Evolutionary conservation across 2,888 invertebrate genomes (phyloP).

Genomic region (Acrobasis repandana): DNA sequence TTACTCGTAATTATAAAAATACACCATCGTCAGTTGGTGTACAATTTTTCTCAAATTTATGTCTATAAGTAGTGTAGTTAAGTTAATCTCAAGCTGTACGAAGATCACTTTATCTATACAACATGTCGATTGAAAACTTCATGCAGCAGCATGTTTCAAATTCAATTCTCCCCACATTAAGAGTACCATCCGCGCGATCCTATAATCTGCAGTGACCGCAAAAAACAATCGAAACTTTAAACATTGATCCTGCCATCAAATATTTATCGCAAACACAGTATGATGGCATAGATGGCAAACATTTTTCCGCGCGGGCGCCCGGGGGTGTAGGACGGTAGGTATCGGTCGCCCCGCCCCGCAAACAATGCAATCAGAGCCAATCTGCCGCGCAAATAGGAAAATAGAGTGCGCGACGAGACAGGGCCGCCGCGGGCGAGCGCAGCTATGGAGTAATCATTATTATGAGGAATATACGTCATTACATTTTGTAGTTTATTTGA

Average conservation of each 20-base stretch:
- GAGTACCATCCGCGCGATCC: neutral
- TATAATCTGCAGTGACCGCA: conserved; percentile 25
- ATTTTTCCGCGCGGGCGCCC: conserved; percentile 70
- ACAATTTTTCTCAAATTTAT: no score
- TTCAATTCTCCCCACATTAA: neutral
- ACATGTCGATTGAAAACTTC: neutral
- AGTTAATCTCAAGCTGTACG: no score
- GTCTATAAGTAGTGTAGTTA: no score
- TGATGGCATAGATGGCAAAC: conserved; percentile 66
- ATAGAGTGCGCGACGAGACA: conserved; percentile 76
- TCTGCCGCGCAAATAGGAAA: conserved; percentile 83
- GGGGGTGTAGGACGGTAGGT: conserved; percentile 42
- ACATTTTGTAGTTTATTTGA: no score
- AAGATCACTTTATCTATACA: no score
- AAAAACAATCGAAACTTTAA: conserved; percentile 55
- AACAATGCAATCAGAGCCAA: conserved; percentile 83
- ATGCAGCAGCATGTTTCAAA: neutral
- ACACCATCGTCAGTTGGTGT: no score
- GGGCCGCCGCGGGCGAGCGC: conserved; percentile 59
- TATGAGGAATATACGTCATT: neutral
- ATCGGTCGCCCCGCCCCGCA: conserved; percentile 68
- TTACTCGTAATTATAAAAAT: no score
- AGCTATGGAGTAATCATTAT: neutral
- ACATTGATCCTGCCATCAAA: conserved; percentile 66
- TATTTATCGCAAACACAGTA: conserved; percentile 71